Conservation (phyloP, 2,113 vertebrate species). For the Pipa parva region DNA sequence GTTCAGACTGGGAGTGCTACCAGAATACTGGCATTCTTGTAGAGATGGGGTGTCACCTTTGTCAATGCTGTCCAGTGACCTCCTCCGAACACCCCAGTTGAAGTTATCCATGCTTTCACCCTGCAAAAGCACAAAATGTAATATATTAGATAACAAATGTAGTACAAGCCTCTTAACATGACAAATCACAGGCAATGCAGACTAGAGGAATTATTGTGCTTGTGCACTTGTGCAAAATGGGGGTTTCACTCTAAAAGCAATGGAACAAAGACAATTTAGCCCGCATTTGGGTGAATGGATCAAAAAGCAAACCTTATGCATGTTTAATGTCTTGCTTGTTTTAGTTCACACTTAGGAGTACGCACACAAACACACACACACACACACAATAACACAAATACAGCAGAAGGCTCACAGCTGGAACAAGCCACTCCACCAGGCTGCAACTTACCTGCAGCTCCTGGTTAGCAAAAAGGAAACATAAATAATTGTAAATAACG, state of each 20-base stretch:
- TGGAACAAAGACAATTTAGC: slow-evolving; percentile 3
- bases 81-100: slow-evolving; percentile 96
- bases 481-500: slow-evolving; percentile 82
- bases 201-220: slow-evolving; percentile 7
- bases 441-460: slow-evolving; percentile 97
- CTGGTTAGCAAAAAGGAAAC: slow-evolving; percentile 95
- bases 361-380: neutral
- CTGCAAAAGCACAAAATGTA: slow-evolving; percentile 51
- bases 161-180: neutral
- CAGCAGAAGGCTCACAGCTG: slow-evolving; percentile 55
- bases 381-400: slow-evolving; percentile 50
- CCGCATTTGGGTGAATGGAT: neutral
- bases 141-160: neutral
- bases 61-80: slow-evolving; percentile 95
- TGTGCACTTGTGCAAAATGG: neutral
- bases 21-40: slow-evolving; percentile 88
- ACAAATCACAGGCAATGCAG: slow-evolving; percentile 8
- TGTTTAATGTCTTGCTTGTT: slow-evolving; percentile 29
- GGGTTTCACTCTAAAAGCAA: neutral
- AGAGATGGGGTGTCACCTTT: slow-evolving; percentile 93
- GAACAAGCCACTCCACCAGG: slow-evolving; percentile 63
- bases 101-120: slow-evolving; percentile 99
- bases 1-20: slow-evolving; percentile 94
- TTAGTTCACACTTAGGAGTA: slow-evolving; percentile 52
- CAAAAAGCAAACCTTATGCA: slow-evolving; percentile 7